Conservation (phyloP, 1,140 invertebrate species). For the Adelges cooleyi region DNA sequence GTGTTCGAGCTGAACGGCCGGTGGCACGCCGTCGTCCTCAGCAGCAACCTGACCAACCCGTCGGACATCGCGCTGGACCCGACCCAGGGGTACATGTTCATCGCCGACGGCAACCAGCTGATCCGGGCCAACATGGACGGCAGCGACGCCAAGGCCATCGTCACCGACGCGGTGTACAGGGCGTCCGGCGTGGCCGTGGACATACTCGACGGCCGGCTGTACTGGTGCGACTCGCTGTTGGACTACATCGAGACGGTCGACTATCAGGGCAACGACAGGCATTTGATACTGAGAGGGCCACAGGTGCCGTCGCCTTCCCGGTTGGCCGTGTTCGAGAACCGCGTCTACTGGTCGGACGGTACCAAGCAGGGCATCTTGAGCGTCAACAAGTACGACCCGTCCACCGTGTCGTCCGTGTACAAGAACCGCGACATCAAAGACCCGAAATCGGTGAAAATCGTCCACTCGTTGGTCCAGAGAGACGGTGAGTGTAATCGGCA, state of each 20-base stretch:
- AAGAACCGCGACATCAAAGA: slow-evolving; percentile 67
- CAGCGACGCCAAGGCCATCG: slow-evolving; percentile 63
- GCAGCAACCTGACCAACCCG: slow-evolving; percentile 81
- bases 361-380: slow-evolving; percentile 89
- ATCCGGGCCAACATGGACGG: slow-evolving; percentile 86
- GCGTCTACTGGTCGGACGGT: slow-evolving; percentile 89
- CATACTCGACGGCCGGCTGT: slow-evolving; percentile 75
- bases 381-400: slow-evolving; percentile 76
- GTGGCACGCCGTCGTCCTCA: slow-evolving; percentile 76
- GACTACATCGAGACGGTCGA: slow-evolving; percentile 97
- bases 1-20: slow-evolving; percentile 77
- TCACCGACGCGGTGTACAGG: slow-evolving; percentile 81
- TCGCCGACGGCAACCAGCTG: slow-evolving; percentile 83
- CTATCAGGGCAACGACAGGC: slow-evolving; percentile 74
- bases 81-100: slow-evolving; percentile 80
- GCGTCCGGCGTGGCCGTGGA: slow-evolving; percentile 76
- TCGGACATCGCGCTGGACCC: slow-evolving; percentile 86
- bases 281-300: slow-evolving; percentile 62
- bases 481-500: slow-evolving; percentile 35
- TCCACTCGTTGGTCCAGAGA: slow-evolving; percentile 66
- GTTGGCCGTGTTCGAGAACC: slow-evolving; percentile 77
- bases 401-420: slow-evolving; percentile 64
- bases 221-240: slow-evolving; percentile 90
- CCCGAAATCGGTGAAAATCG: slow-evolving; percentile 69
- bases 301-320: slow-evolving; percentile 76